Conservation (phyloP, 2,113 vertebrate species). For the Chitala chitala region DNA sequence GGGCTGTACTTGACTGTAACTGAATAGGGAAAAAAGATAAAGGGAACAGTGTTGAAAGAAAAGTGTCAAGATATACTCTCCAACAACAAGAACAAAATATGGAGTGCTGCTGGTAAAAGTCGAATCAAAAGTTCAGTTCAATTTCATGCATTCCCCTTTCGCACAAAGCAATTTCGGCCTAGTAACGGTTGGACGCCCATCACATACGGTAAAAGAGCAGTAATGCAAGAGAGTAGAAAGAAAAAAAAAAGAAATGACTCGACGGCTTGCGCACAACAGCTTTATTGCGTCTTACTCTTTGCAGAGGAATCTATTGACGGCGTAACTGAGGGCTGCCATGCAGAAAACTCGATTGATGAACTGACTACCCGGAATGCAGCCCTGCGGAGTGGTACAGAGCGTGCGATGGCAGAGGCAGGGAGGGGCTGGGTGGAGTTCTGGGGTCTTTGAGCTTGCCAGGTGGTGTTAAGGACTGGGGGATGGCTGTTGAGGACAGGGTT, state of each 20-base stretch:
- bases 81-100: constrained; percentile 2
- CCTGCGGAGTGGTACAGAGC: not conserved
- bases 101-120: not conserved
- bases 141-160: constrained; percentile 2
- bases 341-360: constrained; percentile 23
- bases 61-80: not conserved
- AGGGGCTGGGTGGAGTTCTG: not conserved
- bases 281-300: constrained; percentile 16
- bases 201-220: constrained; percentile 6
- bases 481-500: not conserved
- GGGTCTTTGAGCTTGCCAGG: not conserved
- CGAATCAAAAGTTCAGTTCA: constrained; percentile 12
- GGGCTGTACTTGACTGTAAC: not conserved
- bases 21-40: not conserved
- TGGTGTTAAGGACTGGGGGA: not conserved
- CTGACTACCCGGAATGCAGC: not conserved
- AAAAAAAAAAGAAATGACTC: not conserved
- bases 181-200: constrained; percentile 5
- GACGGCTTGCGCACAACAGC: not conserved
- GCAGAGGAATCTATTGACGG: not conserved
- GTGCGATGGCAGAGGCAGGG: not conserved
- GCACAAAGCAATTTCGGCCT: constrained; percentile 15
- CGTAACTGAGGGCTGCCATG: constrained; percentile 10
- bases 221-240: constrained; percentile 21
- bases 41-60: not conserved